Evolutionary conservation across 2,797 vertebrate species (phyloP), one percentile per base, ranked within the genome.

Genomic region (Oryzias dopingdopingensis): DNA sequence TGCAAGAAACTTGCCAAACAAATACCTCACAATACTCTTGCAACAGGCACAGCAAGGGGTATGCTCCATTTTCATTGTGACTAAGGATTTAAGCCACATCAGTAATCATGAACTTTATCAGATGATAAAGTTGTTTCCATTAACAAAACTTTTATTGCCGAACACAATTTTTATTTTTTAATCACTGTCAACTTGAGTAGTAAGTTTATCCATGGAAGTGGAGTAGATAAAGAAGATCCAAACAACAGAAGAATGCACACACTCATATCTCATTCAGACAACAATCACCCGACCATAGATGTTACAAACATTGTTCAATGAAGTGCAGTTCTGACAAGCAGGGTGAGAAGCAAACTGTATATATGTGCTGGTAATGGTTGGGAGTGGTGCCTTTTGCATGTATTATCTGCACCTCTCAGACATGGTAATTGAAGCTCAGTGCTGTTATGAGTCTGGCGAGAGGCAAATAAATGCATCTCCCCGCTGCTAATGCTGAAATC

Each of bases 361-460:
- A 65, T 79, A 43, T 77, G 78, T 65, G 73, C 67, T 73, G 76
- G 78, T 89, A 90, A 89, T 92, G 81, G 85, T 52, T 51, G 80
- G 78, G 83, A 86, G 84, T 85, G 83, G 86, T 85, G 76, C 82
- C 81, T 84, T 86, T 85, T 87, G 88, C 87, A 88, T 90, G 86
- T 88, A 88, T 90, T 88, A 92, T 87, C 83, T 75, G 67, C 74
- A 73, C 82, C 80, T 88, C 85, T 87, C 87, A 89, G 85, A 90
- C 81, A 67, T 80, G 74, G 82, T 88, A 90, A 89, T 90, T 89
- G 86, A 89, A 72, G 81, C 80, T 86, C 84, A 83, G 81, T 78
- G 76, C 72, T 74, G 83, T 86, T 86, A 86, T 79, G 80, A 83
- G 85, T 84, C 86, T 76, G 77, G 74, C 68, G 80, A 82, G 85